These are phyloP conservation scores for Falco novaeseelandiae DNA, from an alignment of 2,797 vertebrate genomes.

Conservation along the genomic window DNA sequence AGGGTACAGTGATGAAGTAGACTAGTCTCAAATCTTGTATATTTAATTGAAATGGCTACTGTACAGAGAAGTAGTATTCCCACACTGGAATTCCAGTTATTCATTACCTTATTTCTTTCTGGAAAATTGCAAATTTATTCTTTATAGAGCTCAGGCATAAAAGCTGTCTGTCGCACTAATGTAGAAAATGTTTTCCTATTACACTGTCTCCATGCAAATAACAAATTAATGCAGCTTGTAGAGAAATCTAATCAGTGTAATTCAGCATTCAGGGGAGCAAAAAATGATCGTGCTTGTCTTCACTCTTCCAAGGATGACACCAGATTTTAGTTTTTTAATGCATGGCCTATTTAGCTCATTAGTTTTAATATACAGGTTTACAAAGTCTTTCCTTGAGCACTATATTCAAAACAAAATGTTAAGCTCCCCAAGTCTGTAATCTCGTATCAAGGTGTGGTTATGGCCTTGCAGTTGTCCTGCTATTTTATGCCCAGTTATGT, in stretches of 20 bases:
- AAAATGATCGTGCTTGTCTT: slow-evolving; percentile 59
- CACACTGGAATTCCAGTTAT: slow-evolving; percentile 53
- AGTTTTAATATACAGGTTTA: slow-evolving; percentile 55
- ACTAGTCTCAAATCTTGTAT: not conserved
- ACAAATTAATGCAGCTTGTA: slow-evolving; percentile 68
- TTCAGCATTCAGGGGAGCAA: slow-evolving; percentile 70
- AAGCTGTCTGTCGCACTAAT: slow-evolving; percentile 62
- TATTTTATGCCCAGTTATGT: slow-evolving; percentile 1
- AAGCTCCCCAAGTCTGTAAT: not conserved
- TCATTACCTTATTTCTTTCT: slow-evolving; percentile 49
- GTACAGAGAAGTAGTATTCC: slow-evolving; percentile 6
- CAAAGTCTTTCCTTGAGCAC: slow-evolving; percentile 35
- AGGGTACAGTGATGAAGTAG: not conserved
- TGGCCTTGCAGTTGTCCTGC: not conserved
- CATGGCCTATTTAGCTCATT: slow-evolving; percentile 53
- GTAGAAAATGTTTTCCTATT: slow-evolving; percentile 67
- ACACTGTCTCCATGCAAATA: slow-evolving; percentile 61
- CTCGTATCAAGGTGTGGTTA: not conserved
- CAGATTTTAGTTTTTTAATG: slow-evolving; percentile 57
- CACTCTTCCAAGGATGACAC: slow-evolving; percentile 55
- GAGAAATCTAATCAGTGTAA: slow-evolving; percentile 64
- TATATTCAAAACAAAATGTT: slow-evolving; percentile 10
- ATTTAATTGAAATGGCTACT: slow-evolving; percentile 45
- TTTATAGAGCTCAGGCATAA: slow-evolving; percentile 49
- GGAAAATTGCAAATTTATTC: slow-evolving; percentile 65